Conservation (phyloP, 1,140 invertebrate species). For the Globodera rostochiensis region DNA sequence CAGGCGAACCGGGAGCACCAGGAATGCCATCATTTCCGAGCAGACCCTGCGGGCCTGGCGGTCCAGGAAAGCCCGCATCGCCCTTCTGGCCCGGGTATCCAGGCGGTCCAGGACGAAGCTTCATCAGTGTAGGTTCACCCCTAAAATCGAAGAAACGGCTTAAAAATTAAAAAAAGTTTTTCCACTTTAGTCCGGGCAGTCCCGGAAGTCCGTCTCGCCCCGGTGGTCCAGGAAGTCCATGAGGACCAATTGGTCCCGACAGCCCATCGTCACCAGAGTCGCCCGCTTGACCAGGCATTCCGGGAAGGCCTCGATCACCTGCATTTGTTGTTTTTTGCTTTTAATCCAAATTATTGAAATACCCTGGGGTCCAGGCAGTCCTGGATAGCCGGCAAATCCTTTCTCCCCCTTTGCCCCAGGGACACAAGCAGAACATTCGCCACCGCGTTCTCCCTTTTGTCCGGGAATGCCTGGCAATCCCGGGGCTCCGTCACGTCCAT, state of each 20-base stretch:
- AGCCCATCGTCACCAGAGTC: conserved; percentile 63
- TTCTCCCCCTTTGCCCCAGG: conserved; percentile 66
- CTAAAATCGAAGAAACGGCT: not conserved
- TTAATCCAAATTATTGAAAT: not conserved
- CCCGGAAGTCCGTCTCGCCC: conserved; percentile 63
- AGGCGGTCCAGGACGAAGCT: conserved; percentile 66
- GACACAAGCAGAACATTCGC: conserved; percentile 61
- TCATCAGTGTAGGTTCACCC: conserved; percentile 65
- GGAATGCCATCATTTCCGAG: conserved; percentile 50
- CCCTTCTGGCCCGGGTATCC: conserved; percentile 61
- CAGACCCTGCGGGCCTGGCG: conserved; percentile 60
- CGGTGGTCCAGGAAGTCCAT: conserved; percentile 59
- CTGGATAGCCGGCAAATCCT: conserved; percentile 59
- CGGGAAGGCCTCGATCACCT: conserved; percentile 61
- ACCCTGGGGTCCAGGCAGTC: conserved; percentile 64
- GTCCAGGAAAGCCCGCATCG: conserved; percentile 67
- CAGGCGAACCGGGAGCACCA: conserved; percentile 69
- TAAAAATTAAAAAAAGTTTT: not conserved
- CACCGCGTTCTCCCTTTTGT: conserved; percentile 54
- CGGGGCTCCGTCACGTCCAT: conserved; percentile 62
- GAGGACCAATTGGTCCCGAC: conserved; percentile 53
- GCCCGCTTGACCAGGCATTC: conserved; percentile 59
- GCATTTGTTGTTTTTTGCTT: not conserved
- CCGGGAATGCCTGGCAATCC: conserved; percentile 59
- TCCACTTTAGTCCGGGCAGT: conserved; percentile 56